Percentiles rank a stretch among this genome's conserved stretches.
Conservation (phyloP, 2,797 vertebrate species). For the Rhinella marina region DNA sequence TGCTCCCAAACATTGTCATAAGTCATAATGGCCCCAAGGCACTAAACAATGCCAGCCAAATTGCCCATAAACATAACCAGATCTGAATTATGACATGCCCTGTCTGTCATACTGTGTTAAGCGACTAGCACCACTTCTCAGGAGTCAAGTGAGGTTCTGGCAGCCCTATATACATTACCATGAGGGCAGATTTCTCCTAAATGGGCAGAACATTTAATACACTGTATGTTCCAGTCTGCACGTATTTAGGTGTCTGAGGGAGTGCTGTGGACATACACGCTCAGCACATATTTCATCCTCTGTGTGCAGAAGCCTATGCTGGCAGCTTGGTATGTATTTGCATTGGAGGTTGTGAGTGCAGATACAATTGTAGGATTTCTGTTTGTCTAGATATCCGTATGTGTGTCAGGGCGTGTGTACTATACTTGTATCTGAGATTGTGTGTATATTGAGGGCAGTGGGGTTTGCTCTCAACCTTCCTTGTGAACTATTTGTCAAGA, state of each 20-base stretch:
- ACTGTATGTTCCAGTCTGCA: no score
- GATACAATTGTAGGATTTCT: slow-evolving; percentile 57
- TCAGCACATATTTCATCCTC: slow-evolving; percentile 1
- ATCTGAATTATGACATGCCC: no score
- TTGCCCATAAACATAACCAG: background rate
- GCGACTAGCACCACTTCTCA: no score
- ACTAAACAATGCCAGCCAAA: background rate
- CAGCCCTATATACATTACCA: no score
- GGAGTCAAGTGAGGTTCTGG: no score
- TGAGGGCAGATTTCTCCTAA: no score
- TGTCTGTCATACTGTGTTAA: no score
- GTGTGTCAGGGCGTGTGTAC: slow-evolving; percentile 41
- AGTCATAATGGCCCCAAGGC: background rate
- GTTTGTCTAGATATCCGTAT: slow-evolving; percentile 41
- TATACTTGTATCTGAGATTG: slow-evolving; percentile 32
- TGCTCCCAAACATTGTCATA: no score
- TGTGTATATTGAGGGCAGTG: slow-evolving; percentile 35
- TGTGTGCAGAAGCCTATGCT: background rate
- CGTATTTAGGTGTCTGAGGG: background rate
- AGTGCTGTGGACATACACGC: background rate
- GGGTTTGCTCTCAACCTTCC: slow-evolving; percentile 23
- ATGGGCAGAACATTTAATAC: no score
- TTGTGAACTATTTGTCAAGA: slow-evolving; percentile 51
- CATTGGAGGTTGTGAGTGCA: slow-evolving; percentile 48
- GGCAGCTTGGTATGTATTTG: slow-evolving; percentile 53